Evolutionary conservation across 2,113 vertebrate species (phyloP).

Genomic region (Mormyrus lacerda): DNA sequence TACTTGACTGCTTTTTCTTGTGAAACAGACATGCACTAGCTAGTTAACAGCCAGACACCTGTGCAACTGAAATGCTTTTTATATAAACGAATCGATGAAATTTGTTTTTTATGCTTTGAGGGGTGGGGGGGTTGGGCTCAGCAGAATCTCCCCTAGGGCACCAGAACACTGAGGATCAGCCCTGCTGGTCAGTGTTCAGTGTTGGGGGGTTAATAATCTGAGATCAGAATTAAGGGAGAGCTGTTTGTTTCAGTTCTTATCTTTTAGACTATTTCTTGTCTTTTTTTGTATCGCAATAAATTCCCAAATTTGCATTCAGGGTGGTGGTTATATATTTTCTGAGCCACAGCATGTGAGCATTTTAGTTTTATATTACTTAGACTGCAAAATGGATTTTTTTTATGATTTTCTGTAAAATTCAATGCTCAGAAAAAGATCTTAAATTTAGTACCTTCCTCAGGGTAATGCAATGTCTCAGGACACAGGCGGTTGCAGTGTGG

Average conservation of each 20-base stretch:
- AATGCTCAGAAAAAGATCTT: background rate
- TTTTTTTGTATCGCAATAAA: background rate
- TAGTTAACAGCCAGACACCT: background rate
- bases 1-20: background rate
- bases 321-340: background rate
- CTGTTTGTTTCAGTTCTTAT: background rate
- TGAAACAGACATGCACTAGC: background rate
- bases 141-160: no score
- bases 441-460: background rate
- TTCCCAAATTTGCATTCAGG: background rate
- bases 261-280: background rate
- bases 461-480: background rate
- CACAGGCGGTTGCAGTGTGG: background rate
- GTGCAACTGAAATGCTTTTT: background rate
- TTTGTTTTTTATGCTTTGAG: background rate
- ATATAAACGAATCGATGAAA: background rate
- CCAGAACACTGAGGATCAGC: background rate
- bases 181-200: background rate
- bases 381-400: constrained; percentile 35
- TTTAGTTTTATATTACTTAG: background rate
- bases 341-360: background rate
- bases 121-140: no score
- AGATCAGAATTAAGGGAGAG: background rate
- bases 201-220: background rate
- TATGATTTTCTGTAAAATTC: constrained; percentile 23